Base-by-base conservation (phyloP, 1,140 invertebrate genomes). In the Melipona quadrifasciata region DNA sequence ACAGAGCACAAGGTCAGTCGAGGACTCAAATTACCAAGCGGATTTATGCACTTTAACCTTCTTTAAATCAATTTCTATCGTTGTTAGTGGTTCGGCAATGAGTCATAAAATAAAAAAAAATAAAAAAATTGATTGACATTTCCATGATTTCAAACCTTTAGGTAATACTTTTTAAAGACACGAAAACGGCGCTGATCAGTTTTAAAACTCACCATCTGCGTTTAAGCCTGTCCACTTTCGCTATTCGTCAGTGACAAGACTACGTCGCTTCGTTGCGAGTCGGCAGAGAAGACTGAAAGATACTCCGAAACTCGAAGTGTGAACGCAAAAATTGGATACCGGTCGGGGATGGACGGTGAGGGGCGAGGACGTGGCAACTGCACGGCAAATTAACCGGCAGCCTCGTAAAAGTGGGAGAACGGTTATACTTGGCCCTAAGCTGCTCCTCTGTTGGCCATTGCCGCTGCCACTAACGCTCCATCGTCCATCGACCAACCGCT, bases 291-390 rank as follows among this genome's bases (percentile, higher is more conserved):
- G 17, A 27, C 6, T 31, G 64, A 31, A 27, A 81, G 84, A 71
- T 58, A 55, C 58, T 21, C 24, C 31, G 31, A 82, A 82, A 68
- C 80, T 58, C 24, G 61, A 80, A 34, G 68, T 31, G 70, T 55
- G 72, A 73, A 82, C 87, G 81, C 77, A 73, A 78, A 84, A 88
- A 88, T 87, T 88, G 82, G 86, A 88, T 88, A 70, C 31, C n/a
- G 27, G 27, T 47, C 39, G 53, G 58, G 61, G 55, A 79, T 57
- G 51, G 61, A 72, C 65, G 61, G 76, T 61, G 34, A 17, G 57
- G 17, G 64, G 70, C 70, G 70, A 39, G 67, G 58, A 88, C 80
- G 82, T 89, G 84, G 84, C 82, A 89, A 87, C 90, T 85, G 86
- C 80, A 76, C 75, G 61, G 87, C 73, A 86, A 87, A 89, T 91